phyloP scores from a whole-genome alignment of 2,113 vertebrate species.

The Siniperca chuatsi region DNA sequence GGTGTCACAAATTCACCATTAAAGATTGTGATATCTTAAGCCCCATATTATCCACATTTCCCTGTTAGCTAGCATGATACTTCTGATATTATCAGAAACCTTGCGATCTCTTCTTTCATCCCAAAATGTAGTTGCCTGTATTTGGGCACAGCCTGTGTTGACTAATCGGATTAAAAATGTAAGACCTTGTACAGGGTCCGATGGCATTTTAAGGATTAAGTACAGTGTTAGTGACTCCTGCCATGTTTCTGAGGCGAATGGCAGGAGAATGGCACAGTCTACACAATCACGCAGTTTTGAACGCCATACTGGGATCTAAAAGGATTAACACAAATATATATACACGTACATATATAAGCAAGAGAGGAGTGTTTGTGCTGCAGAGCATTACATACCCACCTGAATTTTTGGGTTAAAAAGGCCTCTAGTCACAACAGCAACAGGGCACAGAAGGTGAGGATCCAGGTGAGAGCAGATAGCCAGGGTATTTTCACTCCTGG shows the following conservation, averaged over 20 bases:
- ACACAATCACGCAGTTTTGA: slow-evolving; percentile 43
- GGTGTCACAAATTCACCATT: slow-evolving; percentile 31
- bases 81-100: slow-evolving; percentile 60
- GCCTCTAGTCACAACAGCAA: slow-evolving; percentile 37
- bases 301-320: slow-evolving; percentile 49
- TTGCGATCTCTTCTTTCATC: slow-evolving; percentile 44
- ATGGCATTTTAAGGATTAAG: slow-evolving; percentile 71
- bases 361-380: not conserved
- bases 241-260: slow-evolving; percentile 34
- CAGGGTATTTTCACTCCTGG: slow-evolving; percentile 22
- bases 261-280: slow-evolving; percentile 23
- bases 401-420: slow-evolving; percentile 26
- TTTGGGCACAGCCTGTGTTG: slow-evolving; percentile 44
- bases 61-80: slow-evolving; percentile 49
- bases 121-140: slow-evolving; percentile 36
- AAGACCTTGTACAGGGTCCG: slow-evolving; percentile 59
- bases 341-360: not conserved
- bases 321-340: slow-evolving; percentile 44
- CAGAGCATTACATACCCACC: not conserved
- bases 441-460: slow-evolving; percentile 1
- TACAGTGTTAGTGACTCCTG: slow-evolving; percentile 54
- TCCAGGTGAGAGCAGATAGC: slow-evolving; percentile 22
- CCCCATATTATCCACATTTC: slow-evolving; percentile 39
- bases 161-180: slow-evolving; percentile 75
- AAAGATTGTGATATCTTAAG: slow-evolving; percentile 42